Evolutionary conservation across 1,140 invertebrate genomes (phyloP).

Genomic region (Brachionus rubens): DNA sequence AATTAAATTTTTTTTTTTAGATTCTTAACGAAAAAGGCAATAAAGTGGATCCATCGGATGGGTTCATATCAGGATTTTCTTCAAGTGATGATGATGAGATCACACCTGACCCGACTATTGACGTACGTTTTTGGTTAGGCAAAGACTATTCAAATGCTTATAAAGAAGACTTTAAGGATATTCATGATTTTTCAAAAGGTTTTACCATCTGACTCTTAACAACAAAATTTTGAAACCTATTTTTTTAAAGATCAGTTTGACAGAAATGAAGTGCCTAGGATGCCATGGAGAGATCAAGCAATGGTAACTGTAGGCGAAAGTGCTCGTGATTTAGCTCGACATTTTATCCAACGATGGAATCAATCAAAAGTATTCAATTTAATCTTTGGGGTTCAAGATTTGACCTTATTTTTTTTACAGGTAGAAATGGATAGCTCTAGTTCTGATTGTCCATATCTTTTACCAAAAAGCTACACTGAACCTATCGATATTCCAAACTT

Average conservation of each 20-base stretch:
- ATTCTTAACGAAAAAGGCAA: background rate
- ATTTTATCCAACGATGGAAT: constrained; percentile 98
- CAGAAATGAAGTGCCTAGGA: constrained; percentile 77
- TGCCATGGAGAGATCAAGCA: constrained; percentile 98
- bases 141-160: constrained; percentile 98
- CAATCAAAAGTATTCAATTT: constrained; percentile 58
- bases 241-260: constrained; percentile 64
- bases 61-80: background rate
- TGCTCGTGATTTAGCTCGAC: constrained; percentile 84
- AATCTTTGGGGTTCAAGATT: background rate
- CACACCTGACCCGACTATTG: background rate
- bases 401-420: background rate
- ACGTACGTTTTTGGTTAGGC: constrained; percentile 72
- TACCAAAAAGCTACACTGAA: constrained; percentile 71
- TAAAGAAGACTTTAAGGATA: constrained; percentile 85
- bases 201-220: too few relatives aligned
- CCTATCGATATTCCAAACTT: background rate
- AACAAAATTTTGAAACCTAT: too few relatives aligned
- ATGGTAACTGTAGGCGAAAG: constrained; percentile 75
- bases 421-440: background rate
- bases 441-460: constrained; percentile 58
- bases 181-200: constrained; percentile 76
- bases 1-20: background rate
- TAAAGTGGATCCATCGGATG: background rate
- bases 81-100: background rate